Base-by-base conservation (phyloP, 2,888 invertebrate species). In the Ptilodon capucinus region DNA sequence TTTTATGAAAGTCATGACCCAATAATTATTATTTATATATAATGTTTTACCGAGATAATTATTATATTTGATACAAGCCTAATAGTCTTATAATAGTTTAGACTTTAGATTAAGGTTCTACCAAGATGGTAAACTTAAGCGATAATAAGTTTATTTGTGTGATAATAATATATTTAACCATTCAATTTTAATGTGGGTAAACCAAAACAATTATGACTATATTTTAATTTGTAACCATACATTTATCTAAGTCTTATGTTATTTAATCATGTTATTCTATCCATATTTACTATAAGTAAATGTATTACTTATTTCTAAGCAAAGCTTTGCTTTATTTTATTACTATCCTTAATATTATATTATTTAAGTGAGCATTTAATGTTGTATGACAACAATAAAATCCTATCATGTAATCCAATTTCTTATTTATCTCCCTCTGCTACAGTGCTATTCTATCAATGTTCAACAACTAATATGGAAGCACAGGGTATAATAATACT, bases 31-130 rank as follows among this genome's bases (percentile, higher is more conserved):
- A n/a, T n/a, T n/a, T n/a, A n/a, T n/a, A n/a, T n/a, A n/a, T n/a
- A n/a, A 50, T 49, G 47, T 75, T 77, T 77, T 73, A 75, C 56
- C 66, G 64, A 71, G 56, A 73, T 50, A n/a, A n/a, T n/a, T n/a
- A 54, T 60, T 80, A 80, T 81, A 80, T 81, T 80, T 79, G 75
- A 80, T 80, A 82, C 69, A 59, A 64, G 63, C 57, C 56, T 45
- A 46, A 44, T 52, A 51, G 51, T 44, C 16, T 64, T n/a, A n/a
- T n/a, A n/a, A n/a, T n/a, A n/a, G n/a, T n/a, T n/a, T n/a, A n/a
- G n/a, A n/a, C n/a, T n/a, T n/a, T n/a, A n/a, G n/a, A n/a, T n/a
- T n/a, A n/a, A n/a, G n/a, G n/a, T n/a, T n/a, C n/a, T n/a, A n/a
- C n/a, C n/a, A n/a, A n/a, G n/a, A n/a, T n/a, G n/a, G n/a, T n/a